A percentile compares a stretch with the other conserved stretches of the same genome.
These are phyloP conservation scores for Trididemnum miniatum DNA, from an alignment of 23 tunicate species.

Conservation along the genomic window DNA sequence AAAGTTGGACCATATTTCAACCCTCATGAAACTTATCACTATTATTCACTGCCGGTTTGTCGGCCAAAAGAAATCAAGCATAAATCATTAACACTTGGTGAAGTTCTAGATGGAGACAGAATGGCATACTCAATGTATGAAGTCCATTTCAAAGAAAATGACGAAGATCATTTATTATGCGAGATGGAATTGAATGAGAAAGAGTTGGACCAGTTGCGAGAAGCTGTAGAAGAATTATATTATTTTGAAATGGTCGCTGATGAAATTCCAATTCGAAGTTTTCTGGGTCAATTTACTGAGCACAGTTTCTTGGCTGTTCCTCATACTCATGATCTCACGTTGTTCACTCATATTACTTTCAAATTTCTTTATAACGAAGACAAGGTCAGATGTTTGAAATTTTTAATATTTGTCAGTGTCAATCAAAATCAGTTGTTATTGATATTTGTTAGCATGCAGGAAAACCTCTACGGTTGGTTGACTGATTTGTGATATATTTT, in stretches of 20 bases:
- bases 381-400: constrained; percentile 38
- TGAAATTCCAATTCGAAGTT: constrained; percentile 80
- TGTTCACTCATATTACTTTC: constrained; percentile 76
- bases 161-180: constrained; percentile 46
- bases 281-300: constrained; percentile 92
- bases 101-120: constrained; percentile 93
- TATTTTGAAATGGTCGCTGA: constrained; percentile 95
- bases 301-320: constrained; percentile 81
- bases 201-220: constrained; percentile 56
- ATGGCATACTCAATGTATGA: constrained; percentile 95
- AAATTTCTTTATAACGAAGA: constrained; percentile 76
- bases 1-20: constrained; percentile 99
- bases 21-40: constrained; percentile 99
- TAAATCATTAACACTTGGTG: constrained; percentile 86
- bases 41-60: constrained; percentile 94
- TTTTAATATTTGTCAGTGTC: neutral
- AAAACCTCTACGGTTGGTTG: no score
- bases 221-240: constrained; percentile 94
- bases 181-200: constrained; percentile 44
- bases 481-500: no score
- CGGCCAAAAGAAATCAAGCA: constrained; percentile 86
- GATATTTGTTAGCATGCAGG: no score
- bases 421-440: no score
- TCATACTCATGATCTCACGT: constrained; percentile 68
- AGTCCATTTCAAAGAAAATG: constrained; percentile 45